These are phyloP conservation scores for Hemitrygon akajei DNA, from an alignment of 2,797 vertebrate genomes.

Conservation along the genomic window DNA sequence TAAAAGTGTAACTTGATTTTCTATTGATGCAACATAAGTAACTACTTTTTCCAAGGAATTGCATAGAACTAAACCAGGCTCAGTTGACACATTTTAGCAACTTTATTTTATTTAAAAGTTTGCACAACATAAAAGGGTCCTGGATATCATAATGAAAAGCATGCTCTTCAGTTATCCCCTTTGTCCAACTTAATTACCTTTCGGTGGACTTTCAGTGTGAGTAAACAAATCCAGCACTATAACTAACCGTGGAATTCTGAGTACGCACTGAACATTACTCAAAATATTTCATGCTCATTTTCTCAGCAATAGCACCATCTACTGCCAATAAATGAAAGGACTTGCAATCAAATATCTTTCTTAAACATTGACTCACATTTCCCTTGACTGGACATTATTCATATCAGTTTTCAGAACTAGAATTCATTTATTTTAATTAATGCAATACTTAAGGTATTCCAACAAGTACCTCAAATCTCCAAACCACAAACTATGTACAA, in stretches of 20 bases:
- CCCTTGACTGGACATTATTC: background rate
- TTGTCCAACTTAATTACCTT: background rate
- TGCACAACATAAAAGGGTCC: background rate
- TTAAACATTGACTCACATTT: background rate
- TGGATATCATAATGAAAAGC: background rate
- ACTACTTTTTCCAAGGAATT: too few relatives aligned
- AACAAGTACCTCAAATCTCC: background rate
- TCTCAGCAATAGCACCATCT: conserved; percentile 20
- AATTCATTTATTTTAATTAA: background rate
- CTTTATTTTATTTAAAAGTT: background rate
- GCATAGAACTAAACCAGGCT: too few relatives aligned
- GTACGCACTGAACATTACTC: background rate
- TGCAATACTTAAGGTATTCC: too few relatives aligned
- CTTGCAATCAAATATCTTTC: background rate
- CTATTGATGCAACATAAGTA: too few relatives aligned
- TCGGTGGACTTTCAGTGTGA: background rate
- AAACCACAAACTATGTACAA: background rate
- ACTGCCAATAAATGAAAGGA: background rate
- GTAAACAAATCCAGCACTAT: background rate
- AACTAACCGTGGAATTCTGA: background rate
- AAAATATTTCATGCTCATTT: background rate
- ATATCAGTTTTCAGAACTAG: background rate
- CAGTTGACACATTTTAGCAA: background rate
- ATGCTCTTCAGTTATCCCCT: background rate
- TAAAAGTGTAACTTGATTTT: too few relatives aligned